Conservation (phyloP, 2,113 vertebrate genomes). For the Pycnonotus jocosus region DNA sequence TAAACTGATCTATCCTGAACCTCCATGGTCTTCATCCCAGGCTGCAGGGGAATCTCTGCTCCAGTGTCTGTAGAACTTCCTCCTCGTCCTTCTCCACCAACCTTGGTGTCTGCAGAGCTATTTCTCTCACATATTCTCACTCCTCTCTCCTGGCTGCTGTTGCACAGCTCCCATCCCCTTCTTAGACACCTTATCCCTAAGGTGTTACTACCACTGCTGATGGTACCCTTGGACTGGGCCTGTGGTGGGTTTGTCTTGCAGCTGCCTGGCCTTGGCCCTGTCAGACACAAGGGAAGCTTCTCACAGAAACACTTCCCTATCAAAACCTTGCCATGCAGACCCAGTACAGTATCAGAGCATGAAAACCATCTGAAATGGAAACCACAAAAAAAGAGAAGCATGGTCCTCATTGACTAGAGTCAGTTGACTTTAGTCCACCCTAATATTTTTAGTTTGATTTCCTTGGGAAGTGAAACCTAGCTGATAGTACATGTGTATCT, state of each 20-base stretch:
- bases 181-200: neutral
- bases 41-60: neutral
- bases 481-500: neutral
- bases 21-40: neutral
- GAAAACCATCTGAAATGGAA: neutral
- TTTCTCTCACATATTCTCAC: neutral
- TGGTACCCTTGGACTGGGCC: neutral
- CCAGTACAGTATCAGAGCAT: neutral
- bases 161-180: neutral
- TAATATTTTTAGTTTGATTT: slow-evolving; percentile 7
- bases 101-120: neutral
- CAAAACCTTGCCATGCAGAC: neutral
- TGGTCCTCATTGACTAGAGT: neutral
- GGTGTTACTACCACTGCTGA: neutral
- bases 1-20: neutral
- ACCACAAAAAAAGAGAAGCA: neutral
- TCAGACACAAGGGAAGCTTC: neutral
- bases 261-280: neutral
- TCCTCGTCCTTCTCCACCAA: rapidly evolving
- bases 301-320: rapidly evolving
- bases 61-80: neutral
- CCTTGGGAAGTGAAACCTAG: neutral
- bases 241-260: neutral
- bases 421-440: neutral
- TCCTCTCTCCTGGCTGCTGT: neutral